Evolutionary conservation across 2,888 invertebrate species (phyloP).

Genomic region (Agrotis clavis): DNA sequence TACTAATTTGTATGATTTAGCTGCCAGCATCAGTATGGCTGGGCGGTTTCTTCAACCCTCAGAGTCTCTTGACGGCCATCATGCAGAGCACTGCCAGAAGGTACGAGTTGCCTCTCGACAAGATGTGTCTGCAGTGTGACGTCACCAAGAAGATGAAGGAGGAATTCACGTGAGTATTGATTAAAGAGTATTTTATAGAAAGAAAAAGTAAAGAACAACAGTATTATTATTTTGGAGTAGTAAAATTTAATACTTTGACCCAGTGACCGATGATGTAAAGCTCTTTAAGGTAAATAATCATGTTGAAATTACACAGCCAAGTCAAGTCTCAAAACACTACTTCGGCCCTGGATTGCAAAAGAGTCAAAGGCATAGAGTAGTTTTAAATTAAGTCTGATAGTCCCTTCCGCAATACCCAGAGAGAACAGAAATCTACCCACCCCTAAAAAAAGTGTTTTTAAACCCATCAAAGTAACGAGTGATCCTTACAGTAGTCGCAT

Average conservation of each 20-base stretch:
- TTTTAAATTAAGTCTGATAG: no score
- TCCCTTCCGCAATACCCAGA: no score
- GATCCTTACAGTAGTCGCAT: no score
- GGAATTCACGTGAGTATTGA: slow-evolving; percentile 95
- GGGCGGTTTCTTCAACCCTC: slow-evolving; percentile 99
- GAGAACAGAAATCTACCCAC: no score
- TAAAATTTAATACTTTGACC: no score
- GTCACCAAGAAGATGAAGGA: slow-evolving; percentile 99
- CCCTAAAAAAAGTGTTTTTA: no score
- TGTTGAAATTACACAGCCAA: neutral
- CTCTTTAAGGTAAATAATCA: neutral
- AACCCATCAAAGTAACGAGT: no score
- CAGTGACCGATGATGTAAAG: neutral
- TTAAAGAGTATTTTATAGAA: neutral
- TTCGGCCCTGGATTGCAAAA: no score
- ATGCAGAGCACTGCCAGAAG: slow-evolving; percentile 99
- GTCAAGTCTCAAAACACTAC: no score
- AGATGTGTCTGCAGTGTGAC: slow-evolving; percentile 99
- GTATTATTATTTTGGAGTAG: no score
- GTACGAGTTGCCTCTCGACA: slow-evolving; percentile 97
- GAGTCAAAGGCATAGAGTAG: no score
- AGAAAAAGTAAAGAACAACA: no score
- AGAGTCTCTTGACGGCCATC: slow-evolving; percentile 98
- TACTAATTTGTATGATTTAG: slow-evolving; percentile 79
- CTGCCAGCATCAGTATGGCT: slow-evolving; percentile 98